phyloP scores from a whole-genome alignment of 2,113 vertebrate species.

The Oreamnos americanus region DNA sequence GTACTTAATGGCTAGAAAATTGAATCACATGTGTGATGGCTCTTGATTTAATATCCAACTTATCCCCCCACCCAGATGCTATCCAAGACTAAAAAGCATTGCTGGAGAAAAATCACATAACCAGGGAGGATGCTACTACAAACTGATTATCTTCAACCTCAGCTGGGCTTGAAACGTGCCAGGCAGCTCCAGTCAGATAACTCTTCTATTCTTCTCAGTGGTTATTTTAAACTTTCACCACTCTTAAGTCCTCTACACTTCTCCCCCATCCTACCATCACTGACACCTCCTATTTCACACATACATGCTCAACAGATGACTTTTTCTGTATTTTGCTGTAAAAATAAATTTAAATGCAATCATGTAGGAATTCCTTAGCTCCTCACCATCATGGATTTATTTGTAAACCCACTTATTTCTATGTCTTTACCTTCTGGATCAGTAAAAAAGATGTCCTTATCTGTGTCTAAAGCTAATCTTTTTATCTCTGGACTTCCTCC shows the following conservation, averaged over 20 bases:
- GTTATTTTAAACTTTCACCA: not conserved
- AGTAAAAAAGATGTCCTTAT: not conserved
- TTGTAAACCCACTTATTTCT: not conserved
- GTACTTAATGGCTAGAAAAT: not conserved
- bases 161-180: not conserved
- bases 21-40: not conserved
- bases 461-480: not conserved
- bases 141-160: not conserved
- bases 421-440: not conserved
- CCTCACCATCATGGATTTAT: not conserved
- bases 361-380: not conserved
- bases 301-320: not conserved
- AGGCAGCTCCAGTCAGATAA: not conserved
- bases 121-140: not conserved
- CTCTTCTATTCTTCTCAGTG: not conserved
- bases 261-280: not conserved
- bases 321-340: not conserved
- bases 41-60: not conserved
- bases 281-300: not conserved
- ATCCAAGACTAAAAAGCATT: not conserved
- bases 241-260: not conserved
- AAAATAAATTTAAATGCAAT: conserved; percentile 20
- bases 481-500: not conserved
- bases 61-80: not conserved
- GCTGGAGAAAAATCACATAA: not conserved